Evolutionary conservation across 2,113 vertebrate genomes (phyloP), one percentile per base, ranked within the genome.

Genomic region (Mesembrinibis cayennensis): DNA sequence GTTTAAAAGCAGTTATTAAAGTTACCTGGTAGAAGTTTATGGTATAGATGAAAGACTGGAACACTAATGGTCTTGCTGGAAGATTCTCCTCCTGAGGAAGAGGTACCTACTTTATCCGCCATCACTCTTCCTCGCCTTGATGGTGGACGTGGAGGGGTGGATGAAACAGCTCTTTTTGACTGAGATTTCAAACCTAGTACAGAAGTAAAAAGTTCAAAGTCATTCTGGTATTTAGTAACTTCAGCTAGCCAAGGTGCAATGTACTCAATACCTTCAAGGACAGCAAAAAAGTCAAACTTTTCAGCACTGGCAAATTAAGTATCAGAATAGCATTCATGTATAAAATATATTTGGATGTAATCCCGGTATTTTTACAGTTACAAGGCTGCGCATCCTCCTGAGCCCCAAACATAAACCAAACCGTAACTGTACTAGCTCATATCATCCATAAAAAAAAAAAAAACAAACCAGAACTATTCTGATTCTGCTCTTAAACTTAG

Each of bases 11-110:
- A 58, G 65, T 34, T 82, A 23, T 18, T 74, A 44, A 81, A 70
- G 56, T 95, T 97, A 99, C 98, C 98, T 96, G 98, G 98, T 77
- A 99, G 98, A 67, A 99, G 98, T 95, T 99, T 99, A 98, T 99
- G 99, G 96, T 99, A 99, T 2, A 99, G 98, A 89, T 99, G 99
- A 98, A 99, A 99, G 91, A 99, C 99, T 15, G 99, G 99, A 69
- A 99, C 99, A 56, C 99, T 99, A 97, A 99, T 99, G 86, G 99
- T 99, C 98, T 99, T 99, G 97, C 97, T 98, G 74, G 99, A 98
- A 34, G 99, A 97, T 78, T 99, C 99, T 49, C 98, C 98, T 88
- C 98, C 98, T 55, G 98, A 97, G 13, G 99, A 99, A 56, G 99
- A 97, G 40, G 98, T 93, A 22, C 99, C 98, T 90, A 99, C 97